Evolutionary conservation across 2,113 vertebrate species (phyloP).

Genomic region (Macrotus californicus): DNA sequence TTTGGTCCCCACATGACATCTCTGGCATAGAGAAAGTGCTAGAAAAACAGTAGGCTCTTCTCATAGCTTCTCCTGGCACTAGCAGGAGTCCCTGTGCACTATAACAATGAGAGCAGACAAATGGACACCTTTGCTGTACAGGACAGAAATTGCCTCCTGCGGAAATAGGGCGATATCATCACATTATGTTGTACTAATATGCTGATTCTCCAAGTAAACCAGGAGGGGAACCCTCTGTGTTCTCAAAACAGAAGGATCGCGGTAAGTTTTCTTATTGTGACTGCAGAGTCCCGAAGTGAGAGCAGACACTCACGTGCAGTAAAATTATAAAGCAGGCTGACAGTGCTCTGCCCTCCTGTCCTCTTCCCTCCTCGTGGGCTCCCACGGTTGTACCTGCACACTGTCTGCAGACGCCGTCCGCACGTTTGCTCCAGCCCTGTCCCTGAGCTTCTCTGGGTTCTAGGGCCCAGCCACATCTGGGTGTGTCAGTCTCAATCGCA

Average conservation of each 20-base stretch:
- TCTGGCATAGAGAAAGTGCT: not conserved
- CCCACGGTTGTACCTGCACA: not conserved
- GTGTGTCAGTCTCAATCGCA: no score
- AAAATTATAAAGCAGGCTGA: not conserved
- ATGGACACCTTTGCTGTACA: not conserved
- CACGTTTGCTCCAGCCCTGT: accelerated
- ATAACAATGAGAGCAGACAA: not conserved
- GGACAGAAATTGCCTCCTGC: not conserved
- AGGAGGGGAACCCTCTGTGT: not conserved
- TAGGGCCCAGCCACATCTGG: not conserved
- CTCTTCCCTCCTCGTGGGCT: not conserved
- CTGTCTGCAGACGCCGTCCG: accelerated
- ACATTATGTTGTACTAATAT: not conserved
- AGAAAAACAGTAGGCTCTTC: not conserved
- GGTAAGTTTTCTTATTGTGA: not conserved
- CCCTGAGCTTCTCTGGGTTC: not conserved
- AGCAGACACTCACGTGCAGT: not conserved
- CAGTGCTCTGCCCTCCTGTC: not conserved
- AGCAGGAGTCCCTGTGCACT: not conserved
- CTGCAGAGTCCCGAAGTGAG: not conserved
- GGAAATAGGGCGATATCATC: not conserved
- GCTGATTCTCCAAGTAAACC: not conserved
- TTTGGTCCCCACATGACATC: not conserved
- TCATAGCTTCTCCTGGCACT: not conserved
- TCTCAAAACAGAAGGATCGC: not conserved